Evolutionary conservation across 2,888 invertebrate species (phyloP), one percentile per base, ranked within the genome.

Genomic region (Ichneumoninae sp.): DNA sequence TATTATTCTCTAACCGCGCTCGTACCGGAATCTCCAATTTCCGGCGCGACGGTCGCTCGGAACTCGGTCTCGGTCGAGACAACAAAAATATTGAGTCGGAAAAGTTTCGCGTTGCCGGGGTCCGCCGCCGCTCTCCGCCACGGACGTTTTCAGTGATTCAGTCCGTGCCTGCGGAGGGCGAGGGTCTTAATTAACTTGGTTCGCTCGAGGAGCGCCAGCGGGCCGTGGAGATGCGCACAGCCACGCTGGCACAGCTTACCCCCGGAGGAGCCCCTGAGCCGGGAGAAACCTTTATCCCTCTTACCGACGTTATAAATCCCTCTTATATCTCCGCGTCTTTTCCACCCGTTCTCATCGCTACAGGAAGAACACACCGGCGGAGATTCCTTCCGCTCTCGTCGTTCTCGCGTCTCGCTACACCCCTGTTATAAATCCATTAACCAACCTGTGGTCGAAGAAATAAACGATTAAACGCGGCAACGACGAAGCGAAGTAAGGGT

Each of bases 221-320:
- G 19, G 22, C 60, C 81, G 71, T 33, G 66, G 71, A 75, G 80
- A 71, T 66, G 54, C 78, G 71, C 52, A 36, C n/a, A 10, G 7
- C 26, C 6, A 68, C 19, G 22, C 57, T 30, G n/a, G 40, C 22
- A 75, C 65, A 22, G 50, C 36, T 75, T 75, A 75, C 50, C 50
- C 52, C 13, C 65, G 13, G 65, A 33, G 36, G 40, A 13, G 2
- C 13, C 13, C 44, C 44, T 52, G 66, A 40, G 22, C 36, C 16
- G 40, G 40, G 19, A 76, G 60, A 57, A 57, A 71, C 72, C 70
- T 82, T 74, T 82, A 80, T 87, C 80, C 69, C 70, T 69, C 75
- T 69, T 81, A 81, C 83, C 80, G 75, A 81, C 71, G 82, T 86
- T 87, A 87, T 87, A 86, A 87, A 87, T 87, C 86, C 86, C 84